Percentiles rank a stretch among this genome's conserved stretches.
Evolutionary conservation across 2,797 vertebrate genomes (phyloP).

Genomic region (Nyctibius grandis): DNA sequence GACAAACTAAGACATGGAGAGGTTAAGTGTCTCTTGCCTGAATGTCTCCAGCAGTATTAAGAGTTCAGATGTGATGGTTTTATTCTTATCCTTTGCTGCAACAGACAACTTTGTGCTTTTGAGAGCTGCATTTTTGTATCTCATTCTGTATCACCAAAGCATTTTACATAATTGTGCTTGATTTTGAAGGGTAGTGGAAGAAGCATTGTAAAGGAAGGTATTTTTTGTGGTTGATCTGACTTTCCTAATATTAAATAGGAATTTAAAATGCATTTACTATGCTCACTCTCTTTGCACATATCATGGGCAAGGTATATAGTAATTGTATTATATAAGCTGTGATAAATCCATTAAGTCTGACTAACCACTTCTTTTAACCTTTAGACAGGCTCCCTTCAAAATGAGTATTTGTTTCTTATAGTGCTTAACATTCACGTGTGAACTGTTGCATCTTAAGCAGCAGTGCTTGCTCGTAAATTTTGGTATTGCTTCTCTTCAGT

Average conservation of each 20-base stretch:
- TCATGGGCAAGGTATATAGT: not conserved
- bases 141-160: not conserved
- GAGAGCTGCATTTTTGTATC: not conserved
- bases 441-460: not conserved
- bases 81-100: not conserved
- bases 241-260: not conserved
- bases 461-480: not conserved
- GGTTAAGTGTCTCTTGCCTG: not conserved
- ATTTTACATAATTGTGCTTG: not conserved
- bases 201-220: not conserved
- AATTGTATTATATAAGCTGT: not conserved
- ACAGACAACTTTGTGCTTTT: not conserved
- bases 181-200: not conserved
- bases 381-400: not conserved
- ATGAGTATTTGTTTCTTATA: not conserved
- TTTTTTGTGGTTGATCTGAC: not conserved
- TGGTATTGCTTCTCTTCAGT: not conserved
- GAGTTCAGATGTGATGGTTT: not conserved
- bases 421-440: rapidly evolving
- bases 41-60: not conserved
- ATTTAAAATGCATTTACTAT: not conserved
- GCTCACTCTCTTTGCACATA: rapidly evolving
- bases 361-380: not conserved
- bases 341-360: not conserved
- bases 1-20: not conserved